phyloP scores from a whole-genome alignment of 2,797 vertebrate species.

The Chrysocyon brachyurus region DNA sequence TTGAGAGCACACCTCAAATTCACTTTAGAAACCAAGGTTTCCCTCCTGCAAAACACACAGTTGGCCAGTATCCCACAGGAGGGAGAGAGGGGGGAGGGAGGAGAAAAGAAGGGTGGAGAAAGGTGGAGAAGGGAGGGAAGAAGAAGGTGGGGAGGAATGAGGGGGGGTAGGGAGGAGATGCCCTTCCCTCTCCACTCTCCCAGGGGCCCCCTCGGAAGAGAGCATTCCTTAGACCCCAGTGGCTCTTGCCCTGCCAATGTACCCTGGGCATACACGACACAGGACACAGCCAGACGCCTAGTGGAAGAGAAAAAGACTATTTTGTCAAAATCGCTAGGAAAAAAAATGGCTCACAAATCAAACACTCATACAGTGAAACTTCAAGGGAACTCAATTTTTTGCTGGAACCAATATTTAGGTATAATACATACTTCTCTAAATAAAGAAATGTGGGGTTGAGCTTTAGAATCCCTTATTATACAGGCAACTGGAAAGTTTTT shows the following conservation, averaged over 20 bases:
- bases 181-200: background rate
- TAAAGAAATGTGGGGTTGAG: background rate
- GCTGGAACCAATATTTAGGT: background rate
- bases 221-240: background rate
- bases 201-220: background rate
- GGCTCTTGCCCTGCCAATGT: background rate
- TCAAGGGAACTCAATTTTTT: slow-evolving; percentile 11
- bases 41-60: background rate
- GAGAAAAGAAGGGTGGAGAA: too few species aligned
- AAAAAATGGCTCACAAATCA: background rate
- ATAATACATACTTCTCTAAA: background rate
- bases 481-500: background rate
- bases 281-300: background rate
- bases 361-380: background rate
- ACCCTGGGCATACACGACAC: background rate
- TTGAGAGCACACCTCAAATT: background rate
- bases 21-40: slow-evolving; percentile 33
- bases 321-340: background rate
- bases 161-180: background rate
- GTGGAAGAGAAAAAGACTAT: background rate
- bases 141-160: background rate
- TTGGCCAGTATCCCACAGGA: background rate
- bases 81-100: too few species aligned
- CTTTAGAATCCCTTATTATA: background rate
- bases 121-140: background rate